A percentile compares a stretch with the other conserved stretches of the same genome.
phyloP scores from a whole-genome alignment of 1,140 invertebrate species.

The Penaeus vannamei region DNA sequence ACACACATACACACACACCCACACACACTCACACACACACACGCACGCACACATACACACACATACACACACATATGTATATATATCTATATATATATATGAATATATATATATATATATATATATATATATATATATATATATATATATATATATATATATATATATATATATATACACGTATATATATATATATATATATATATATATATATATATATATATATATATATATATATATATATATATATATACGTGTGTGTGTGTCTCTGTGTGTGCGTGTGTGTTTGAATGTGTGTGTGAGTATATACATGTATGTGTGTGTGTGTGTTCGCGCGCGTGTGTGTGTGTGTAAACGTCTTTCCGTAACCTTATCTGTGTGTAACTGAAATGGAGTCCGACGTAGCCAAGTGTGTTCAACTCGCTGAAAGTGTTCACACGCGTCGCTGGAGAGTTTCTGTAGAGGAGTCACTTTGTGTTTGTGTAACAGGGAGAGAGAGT shows the following conservation, averaged over 20 bases:
- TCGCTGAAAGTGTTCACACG: no score
- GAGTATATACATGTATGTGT: slow-evolving; percentile 18
- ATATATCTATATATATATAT: neutral
- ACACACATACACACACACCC: neutral
- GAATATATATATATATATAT: neutral
- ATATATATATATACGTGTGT: slow-evolving; percentile 18
- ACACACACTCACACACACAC: no score
- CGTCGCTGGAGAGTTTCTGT: no score
- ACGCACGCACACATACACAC: neutral
- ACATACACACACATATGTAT: neutral
- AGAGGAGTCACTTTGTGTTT: no score
- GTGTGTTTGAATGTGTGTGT: slow-evolving; percentile 20
- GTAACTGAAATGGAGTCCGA: neutral
- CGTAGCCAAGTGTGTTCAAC: neutral
- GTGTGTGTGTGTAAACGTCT: neutral
- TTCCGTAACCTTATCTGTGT: neutral
- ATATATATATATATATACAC: neutral
- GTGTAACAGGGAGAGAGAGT: no score
- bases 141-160: slow-evolving; percentile 5
- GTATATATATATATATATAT: neutral
- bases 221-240: slow-evolving; percentile 34
- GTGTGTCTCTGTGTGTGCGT: neutral
- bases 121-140: slow-evolving; percentile 26
- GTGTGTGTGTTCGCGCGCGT: slow-evolving; percentile 24
- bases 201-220: neutral